phyloP scores from a whole-genome alignment of 1,140 invertebrate genomes.

The Luehdorfia chinensis region DNA sequence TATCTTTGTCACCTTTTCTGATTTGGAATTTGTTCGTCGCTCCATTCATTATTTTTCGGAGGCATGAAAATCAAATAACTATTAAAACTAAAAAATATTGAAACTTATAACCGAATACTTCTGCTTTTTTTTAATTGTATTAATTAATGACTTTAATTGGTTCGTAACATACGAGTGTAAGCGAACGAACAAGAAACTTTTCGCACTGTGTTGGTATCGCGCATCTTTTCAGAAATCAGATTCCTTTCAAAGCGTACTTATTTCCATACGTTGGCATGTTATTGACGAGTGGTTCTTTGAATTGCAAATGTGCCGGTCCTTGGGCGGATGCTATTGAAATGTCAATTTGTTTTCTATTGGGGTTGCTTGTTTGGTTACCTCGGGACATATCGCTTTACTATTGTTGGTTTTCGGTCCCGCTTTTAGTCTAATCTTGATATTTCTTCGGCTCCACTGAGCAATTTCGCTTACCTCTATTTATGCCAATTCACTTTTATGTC shows the following conservation, averaged over 20 bases:
- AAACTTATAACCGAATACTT: too few relatives aligned
- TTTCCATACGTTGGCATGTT: conserved; percentile 66
- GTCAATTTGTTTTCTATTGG: conserved; percentile 73
- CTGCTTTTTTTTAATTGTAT: too few relatives aligned
- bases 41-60: too few relatives aligned
- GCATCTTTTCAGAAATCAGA: conserved; percentile 62
- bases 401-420: conserved; percentile 37
- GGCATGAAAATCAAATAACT: too few relatives aligned
- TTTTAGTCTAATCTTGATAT: conserved; percentile 11
- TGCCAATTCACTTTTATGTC: too few relatives aligned
- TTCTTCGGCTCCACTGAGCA: conserved; percentile 9
- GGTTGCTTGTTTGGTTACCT: conserved; percentile 43
- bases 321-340: conserved; percentile 62
- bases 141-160: too few relatives aligned
- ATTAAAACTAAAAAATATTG: too few relatives aligned
- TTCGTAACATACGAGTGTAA: too few relatives aligned
- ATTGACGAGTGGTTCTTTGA: conserved; percentile 68
- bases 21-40: too few relatives aligned
- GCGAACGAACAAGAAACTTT: too few relatives aligned
- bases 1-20: too few relatives aligned
- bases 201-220: conserved; percentile 21
- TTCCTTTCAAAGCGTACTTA: conserved; percentile 64
- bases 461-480: background rate
- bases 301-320: conserved; percentile 65
- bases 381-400: conserved; percentile 44